Percentiles rank a stretch among this genome's conserved stretches.
phyloP scores from a whole-genome alignment of 2,113 vertebrate species.

The Ceratotherium simum region DNA sequence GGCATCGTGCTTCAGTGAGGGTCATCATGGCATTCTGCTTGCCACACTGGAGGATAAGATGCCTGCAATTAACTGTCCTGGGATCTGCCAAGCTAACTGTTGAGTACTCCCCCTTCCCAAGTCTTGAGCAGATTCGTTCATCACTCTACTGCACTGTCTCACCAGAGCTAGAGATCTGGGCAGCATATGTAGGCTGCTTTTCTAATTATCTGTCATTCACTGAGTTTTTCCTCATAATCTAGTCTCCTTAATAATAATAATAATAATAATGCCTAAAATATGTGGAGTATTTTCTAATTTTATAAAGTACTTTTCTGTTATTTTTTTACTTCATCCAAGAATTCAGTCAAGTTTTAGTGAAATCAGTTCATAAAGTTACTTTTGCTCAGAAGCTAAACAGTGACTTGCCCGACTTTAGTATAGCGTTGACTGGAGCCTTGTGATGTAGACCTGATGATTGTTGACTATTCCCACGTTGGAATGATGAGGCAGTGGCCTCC shows the following conservation, averaged over 20 bases:
- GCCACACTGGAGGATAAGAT: background rate
- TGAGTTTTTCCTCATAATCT: background rate
- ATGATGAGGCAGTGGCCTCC: background rate
- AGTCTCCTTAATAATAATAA: background rate
- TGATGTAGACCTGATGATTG: background rate
- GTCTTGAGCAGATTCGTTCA: background rate
- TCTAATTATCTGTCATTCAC: background rate
- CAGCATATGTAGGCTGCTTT: background rate
- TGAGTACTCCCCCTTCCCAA: background rate
- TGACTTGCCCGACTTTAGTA: background rate
- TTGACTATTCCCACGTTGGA: background rate
- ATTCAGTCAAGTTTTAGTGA: background rate
- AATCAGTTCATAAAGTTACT: background rate
- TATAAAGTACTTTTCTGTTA: background rate
- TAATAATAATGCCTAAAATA: background rate
- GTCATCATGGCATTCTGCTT: background rate
- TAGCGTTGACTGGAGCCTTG: background rate
- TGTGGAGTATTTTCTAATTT: background rate
- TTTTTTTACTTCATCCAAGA: background rate
- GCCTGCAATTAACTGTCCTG: background rate
- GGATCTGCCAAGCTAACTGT: background rate
- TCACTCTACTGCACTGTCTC: background rate
- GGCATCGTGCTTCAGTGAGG: background rate
- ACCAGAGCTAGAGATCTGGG: background rate
- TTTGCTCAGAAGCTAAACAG: background rate